Evolutionary conservation across 2,888 invertebrate genomes (phyloP).

Genomic region (Stictocephala bisonia): DNA sequence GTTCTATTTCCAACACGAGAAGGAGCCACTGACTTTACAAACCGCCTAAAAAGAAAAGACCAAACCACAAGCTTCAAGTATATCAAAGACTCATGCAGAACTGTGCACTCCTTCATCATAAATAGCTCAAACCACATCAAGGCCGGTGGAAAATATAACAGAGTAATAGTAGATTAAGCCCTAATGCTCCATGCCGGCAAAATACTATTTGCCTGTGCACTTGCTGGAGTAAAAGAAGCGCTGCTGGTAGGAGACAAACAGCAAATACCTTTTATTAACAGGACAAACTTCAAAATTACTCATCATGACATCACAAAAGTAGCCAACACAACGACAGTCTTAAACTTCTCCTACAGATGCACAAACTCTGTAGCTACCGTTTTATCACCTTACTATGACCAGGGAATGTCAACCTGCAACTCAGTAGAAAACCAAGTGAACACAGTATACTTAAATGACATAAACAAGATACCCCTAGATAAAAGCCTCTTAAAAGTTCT

Average conservation of each 20-base stretch:
- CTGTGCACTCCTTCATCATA: not conserved
- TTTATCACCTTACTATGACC: not conserved
- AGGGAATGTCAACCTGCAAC: not conserved
- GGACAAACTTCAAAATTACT: not conserved
- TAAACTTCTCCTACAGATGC: too few species aligned
- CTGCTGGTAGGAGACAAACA: not conserved
- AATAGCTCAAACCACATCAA: not conserved
- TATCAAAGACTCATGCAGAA: conserved; percentile 2
- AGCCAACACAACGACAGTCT: not conserved
- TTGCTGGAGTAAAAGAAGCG: conserved; percentile 13
- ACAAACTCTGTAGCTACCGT: conserved; percentile 5
- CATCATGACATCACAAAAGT: conserved; percentile 7
- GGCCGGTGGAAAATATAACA: not conserved
- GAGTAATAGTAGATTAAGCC: not conserved
- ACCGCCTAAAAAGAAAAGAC: not conserved
- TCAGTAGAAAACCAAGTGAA: not conserved
- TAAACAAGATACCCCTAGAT: not conserved
- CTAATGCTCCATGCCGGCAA: not conserved
- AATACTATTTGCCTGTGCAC: conserved; percentile 1
- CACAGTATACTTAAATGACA: not conserved
- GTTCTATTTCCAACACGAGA: conserved; percentile 4
- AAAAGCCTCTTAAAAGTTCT: not conserved
- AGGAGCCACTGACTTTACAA: not conserved
- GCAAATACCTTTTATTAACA: not conserved
- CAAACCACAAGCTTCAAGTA: not conserved